A percentile compares a stretch with the other conserved stretches of the same genome.
Evolutionary conservation across 2,113 vertebrate species (phyloP).

Genomic region (Pithys albifrons): DNA sequence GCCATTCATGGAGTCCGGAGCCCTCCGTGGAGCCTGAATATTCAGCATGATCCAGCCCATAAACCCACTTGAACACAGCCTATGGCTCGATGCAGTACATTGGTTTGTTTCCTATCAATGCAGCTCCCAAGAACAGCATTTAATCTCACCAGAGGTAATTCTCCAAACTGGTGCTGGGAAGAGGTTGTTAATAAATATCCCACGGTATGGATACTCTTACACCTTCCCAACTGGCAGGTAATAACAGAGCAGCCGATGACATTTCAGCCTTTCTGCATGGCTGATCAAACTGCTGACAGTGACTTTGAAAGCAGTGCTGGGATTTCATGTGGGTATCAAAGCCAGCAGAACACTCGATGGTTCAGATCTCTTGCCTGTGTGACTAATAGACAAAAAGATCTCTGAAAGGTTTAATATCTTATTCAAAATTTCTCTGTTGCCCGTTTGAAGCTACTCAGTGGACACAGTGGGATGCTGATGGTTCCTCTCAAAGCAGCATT

Average conservation of each 20-base stretch:
- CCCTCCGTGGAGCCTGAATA: neutral
- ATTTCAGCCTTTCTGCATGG: constrained; percentile 65
- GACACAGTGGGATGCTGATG: constrained; percentile 24
- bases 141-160: constrained; percentile 43
- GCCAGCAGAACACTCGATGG: neutral
- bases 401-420: constrained; percentile 14
- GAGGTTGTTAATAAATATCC: constrained; percentile 53
- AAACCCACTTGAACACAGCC: neutral
- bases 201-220: neutral
- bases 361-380: constrained; percentile 34
- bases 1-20: neutral
- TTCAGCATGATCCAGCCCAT: accelerated
- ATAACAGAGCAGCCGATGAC: constrained; percentile 45
- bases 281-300: constrained; percentile 37
- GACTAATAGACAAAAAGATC: constrained; percentile 39
- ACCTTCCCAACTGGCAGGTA: constrained; percentile 38
- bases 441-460: constrained; percentile 27
- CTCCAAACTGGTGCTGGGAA: neutral
- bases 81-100: neutral
- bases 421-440: neutral
- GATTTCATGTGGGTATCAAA: constrained; percentile 43
- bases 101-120: neutral
- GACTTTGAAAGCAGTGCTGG: constrained; percentile 32
- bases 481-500: neutral
- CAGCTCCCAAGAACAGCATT: neutral